A percentile compares a stretch with the other conserved stretches of the same genome.
phyloP scores from a whole-genome alignment of 2,113 vertebrate species.

The Bubo scandiacus region DNA sequence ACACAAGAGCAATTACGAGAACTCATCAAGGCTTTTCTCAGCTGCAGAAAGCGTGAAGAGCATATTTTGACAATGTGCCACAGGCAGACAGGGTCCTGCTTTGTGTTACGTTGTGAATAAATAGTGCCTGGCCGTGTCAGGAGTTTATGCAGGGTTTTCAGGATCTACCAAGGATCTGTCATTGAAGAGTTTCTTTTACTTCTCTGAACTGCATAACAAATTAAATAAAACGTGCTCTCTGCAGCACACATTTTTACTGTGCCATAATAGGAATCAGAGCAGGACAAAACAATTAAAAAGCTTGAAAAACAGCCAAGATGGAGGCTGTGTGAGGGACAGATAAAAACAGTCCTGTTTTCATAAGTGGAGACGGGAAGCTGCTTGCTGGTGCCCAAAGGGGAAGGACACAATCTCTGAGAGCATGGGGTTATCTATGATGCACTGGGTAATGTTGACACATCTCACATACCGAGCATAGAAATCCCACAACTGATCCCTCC shows the following conservation, averaged over 20 bases:
- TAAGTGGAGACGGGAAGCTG: not conserved
- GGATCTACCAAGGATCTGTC: not conserved
- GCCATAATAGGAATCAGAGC: not conserved
- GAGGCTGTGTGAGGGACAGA: not conserved
- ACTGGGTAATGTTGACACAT: not conserved
- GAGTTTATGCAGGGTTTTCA: not conserved
- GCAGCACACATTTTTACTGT: not conserved
- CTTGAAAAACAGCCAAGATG: not conserved
- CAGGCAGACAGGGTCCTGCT: conserved; percentile 34
- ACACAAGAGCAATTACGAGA: conserved; percentile 3
- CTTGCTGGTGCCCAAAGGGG: not conserved
- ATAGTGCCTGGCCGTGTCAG: not conserved
- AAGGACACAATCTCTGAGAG: not conserved
- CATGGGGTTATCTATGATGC: not conserved
- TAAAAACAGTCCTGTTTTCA: not conserved
- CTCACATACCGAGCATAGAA: not conserved
- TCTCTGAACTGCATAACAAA: not conserved
- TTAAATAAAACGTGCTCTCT: not conserved
- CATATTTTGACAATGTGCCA: not conserved
- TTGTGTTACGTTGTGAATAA: conserved; percentile 18
- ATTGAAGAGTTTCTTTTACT: not conserved
- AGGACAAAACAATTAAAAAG: conserved; percentile 1
- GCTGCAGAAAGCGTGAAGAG: not conserved
- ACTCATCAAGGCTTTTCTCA: conserved; percentile 20
- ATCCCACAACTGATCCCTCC: not conserved